Evolutionary conservation across 2,888 invertebrate genomes (phyloP), one percentile per base, ranked within the genome.

Genomic region (Hartigia nigra): DNA sequence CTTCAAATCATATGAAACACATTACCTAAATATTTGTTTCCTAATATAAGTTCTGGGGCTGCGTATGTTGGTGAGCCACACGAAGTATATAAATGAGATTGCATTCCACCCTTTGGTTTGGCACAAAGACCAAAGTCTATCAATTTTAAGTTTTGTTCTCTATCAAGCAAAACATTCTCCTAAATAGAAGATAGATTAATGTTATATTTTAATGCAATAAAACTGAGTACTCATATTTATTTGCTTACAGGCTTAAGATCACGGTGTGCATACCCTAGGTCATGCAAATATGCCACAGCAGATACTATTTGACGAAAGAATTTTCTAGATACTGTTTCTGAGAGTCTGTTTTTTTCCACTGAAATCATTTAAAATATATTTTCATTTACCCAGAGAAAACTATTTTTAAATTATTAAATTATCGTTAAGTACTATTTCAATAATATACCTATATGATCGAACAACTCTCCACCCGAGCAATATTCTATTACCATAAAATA

Each of bases 71-170:
- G 95, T 77, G 95, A 95, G 1, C 96, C 96, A 92, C 96, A 96
- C 69, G 95, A 95, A 14, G 95, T 95, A 79, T 92, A 93, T 80
- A 95, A 90, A 81, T 93, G 93, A 74, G 93, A 92, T 81, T 94
- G 92, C 92, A 95, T 93, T 23, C 95, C 95, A 83, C 94, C 95
- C 87, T 93, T 92, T 2, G 95, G 93, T 87, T 95, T 95, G 12
- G 96, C 96, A 92, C 96, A 96, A 74, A 97, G 92, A 31, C 97
- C 97, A 93, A 97, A 97, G 90, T 97, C 97, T 84, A 97, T 97
- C 78, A 97, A 91, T 89, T 96, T 96, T 76, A 97, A 91, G 87
- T 95, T 95, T 86, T 96, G 95, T 75, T 95, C 93, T 85, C 94
- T 94, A 91, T 96, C 96, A 77, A 97, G 91, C 75, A 97, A 91